Evolutionary conservation across 2,888 invertebrate genomes (phyloP), one percentile per base, ranked within the genome.

Genomic region (Rotaria socialis): DNA sequence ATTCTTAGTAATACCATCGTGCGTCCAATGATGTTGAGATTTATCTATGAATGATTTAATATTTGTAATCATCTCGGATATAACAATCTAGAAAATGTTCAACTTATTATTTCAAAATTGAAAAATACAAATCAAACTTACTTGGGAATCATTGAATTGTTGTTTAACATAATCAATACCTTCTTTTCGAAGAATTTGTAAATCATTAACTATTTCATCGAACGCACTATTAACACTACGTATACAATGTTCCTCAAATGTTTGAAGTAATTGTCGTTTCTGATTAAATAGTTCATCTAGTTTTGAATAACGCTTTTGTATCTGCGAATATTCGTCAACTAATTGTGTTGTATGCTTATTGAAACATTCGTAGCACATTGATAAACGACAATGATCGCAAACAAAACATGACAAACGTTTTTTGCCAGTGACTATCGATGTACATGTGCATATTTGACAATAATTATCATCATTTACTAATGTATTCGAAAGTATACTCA

Each of bases 351-450:
- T 80, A 47, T 80, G 80, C n/a, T 80, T 43, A n/a, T 80, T 0
- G 47, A 80, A 80, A 47, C 80, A 80, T 11, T 80, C 80, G n/a
- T 80, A 47, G 8, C 80, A 80, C 80, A 80, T 80, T 47, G 47
- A 47, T 47, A n/a, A n/a, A 14, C 19, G 47, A 80, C 80, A 80
- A 80, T 80, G 80, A n/a, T 80, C 24, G 47, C 80, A 80, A 10
- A 11, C 22, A n/a, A 47, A 80, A n/a, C 47, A 47, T 24, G 75
- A 41, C 47, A 75, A 75, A 41, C 47, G 75, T 67, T 41, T 67
- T 6, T 41, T 35, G 16, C 35, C 67, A 67, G 35, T 27, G 10
- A 35, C 7, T 2, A 19, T n/a, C 19, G 67, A 67, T 35, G 35
- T 35, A 16, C 0, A 27, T 67, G 67, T 35, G n/a, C 80, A 80